Percentiles rank a stretch among this genome's conserved stretches.
phyloP scores from a whole-genome alignment of 2,888 invertebrate genomes.

The Octodonta nipae region DNA sequence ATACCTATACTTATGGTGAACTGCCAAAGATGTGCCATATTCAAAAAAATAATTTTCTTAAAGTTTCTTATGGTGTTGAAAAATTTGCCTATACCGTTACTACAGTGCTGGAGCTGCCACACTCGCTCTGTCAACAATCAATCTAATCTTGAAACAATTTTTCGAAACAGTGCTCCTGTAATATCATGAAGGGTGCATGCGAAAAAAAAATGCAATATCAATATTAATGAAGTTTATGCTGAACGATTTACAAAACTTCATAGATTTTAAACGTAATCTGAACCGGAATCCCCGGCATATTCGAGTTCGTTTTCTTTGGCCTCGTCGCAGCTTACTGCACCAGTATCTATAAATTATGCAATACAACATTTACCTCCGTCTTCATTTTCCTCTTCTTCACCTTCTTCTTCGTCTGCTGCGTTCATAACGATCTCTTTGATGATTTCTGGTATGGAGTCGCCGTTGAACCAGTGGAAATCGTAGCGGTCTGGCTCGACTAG shows the following conservation, averaged over 20 bases:
- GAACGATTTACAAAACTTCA: neutral
- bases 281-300: too few relatives aligned
- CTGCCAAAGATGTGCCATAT: too few relatives aligned
- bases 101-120: too few relatives aligned
- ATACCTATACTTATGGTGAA: too few relatives aligned
- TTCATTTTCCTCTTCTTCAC: neutral
- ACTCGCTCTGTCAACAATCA: neutral
- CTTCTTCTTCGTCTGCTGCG: neutral
- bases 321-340: neutral
- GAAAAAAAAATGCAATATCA: neutral
- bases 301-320: neutral
- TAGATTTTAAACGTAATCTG: too few relatives aligned
- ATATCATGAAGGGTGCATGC: neutral
- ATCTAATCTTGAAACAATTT: neutral
- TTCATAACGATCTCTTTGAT: constrained; percentile 2
- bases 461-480: constrained; percentile 4
- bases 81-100: too few relatives aligned
- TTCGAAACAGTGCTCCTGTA: too few relatives aligned
- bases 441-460: constrained; percentile 4
- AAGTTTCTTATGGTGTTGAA: neutral
- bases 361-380: neutral
- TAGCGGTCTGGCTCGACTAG: constrained; percentile 1
- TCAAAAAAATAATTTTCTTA: neutral
- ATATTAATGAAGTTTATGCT: neutral
- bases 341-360: neutral